Evolutionary conservation across 1,140 invertebrate species (phyloP).

Genomic region (Alviniconcha marisindica): DNA sequence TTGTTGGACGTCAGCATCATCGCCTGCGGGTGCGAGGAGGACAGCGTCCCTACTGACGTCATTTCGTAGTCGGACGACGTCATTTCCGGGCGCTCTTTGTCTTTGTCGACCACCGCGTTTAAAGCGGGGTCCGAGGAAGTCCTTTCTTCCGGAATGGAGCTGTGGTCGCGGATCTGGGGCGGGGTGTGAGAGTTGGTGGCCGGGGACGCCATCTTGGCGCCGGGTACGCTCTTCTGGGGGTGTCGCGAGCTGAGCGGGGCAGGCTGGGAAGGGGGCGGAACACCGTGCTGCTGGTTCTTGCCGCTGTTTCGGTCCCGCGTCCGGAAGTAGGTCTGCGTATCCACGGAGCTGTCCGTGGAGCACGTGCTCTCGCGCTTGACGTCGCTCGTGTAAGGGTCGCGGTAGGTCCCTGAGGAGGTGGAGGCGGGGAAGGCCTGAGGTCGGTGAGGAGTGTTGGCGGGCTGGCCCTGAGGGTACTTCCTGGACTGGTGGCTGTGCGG

Average conservation of each 20-base stretch:
- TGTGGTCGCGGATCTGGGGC: slow-evolving; percentile 50
- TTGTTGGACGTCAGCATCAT: not conserved
- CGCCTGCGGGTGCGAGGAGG: not conserved
- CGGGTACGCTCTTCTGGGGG: too few species aligned
- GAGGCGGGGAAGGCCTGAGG: not conserved
- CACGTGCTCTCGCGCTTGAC: slow-evolving; percentile 46
- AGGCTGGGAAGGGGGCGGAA: too few species aligned
- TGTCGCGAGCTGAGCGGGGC: slow-evolving; percentile 16
- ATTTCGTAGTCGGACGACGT: slow-evolving; percentile 33
- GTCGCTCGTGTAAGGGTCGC: slow-evolving; percentile 19
- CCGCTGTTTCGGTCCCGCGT: slow-evolving; percentile 50
- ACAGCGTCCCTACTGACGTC: slow-evolving; percentile 4
- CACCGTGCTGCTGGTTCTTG: slow-evolving; percentile 32
- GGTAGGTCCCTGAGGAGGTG: slow-evolving; percentile 14
- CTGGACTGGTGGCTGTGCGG: not conserved
- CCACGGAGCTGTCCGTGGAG: slow-evolving; percentile 62
- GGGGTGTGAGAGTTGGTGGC: not conserved
- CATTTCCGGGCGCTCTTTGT: slow-evolving; percentile 8
- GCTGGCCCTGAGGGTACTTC: not conserved
- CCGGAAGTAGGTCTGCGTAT: slow-evolving; percentile 53
- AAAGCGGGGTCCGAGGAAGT: not conserved
- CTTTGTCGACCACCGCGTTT: not conserved
- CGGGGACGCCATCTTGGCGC: not conserved
- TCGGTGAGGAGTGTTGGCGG: not conserved
- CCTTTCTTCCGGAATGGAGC: slow-evolving; percentile 60